phyloP scores from a whole-genome alignment of 2,888 invertebrate genomes.

The Syritta pipiens region DNA sequence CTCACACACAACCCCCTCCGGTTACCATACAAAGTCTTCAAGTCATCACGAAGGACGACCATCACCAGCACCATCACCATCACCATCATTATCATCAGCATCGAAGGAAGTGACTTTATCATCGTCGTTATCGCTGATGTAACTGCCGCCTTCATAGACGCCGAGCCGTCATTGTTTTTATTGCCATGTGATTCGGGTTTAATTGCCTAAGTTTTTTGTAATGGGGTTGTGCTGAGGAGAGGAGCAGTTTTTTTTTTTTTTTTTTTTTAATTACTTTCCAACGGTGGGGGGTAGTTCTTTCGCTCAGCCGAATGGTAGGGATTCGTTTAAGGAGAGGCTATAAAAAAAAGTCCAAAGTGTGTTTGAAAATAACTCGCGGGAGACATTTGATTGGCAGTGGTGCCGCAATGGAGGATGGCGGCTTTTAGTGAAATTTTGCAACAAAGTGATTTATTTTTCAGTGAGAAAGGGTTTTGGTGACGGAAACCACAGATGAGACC shows the following conservation, averaged over 20 bases:
- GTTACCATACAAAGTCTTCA: conserved; percentile 35
- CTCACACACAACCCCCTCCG: neutral
- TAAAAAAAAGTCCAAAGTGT: conserved; percentile 13
- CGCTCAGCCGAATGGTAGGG: neutral
- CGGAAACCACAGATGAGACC: no score
- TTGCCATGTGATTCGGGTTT: conserved; percentile 65
- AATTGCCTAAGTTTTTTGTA: conserved; percentile 64
- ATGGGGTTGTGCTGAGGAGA: conserved; percentile 22
- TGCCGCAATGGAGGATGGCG: no score
- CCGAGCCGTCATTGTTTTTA: conserved; percentile 63
- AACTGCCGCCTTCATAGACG: conserved; percentile 51
- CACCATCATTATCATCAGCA: conserved; percentile 52
- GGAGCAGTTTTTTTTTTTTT: conserved; percentile 6
- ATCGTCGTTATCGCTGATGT: conserved; percentile 65
- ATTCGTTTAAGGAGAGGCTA: neutral
- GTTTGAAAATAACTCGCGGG: no score
- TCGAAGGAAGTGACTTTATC: conserved; percentile 50
- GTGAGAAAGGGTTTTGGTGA: no score
- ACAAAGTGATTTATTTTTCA: no score
- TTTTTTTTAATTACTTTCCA: conserved; percentile 43
- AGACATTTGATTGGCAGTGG: no score
- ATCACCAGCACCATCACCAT: no score
- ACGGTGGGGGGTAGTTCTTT: neutral
- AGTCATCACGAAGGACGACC: conserved; percentile 28
- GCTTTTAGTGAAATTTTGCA: no score